Evolutionary conservation across 2,113 vertebrate genomes (phyloP).

Genomic region (Chionomys nivalis): DNA sequence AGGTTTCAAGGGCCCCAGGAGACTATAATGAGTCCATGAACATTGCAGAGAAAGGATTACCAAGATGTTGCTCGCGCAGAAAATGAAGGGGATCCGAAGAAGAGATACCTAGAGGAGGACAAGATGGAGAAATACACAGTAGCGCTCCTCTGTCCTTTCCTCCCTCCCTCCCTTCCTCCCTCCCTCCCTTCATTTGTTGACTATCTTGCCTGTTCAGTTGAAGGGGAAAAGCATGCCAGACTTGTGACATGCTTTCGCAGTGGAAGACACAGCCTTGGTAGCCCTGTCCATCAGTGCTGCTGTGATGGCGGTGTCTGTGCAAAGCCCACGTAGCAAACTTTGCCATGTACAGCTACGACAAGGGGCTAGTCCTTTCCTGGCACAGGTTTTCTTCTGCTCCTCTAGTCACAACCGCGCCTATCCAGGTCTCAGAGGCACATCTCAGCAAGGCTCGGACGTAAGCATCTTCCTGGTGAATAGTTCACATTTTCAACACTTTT

Average conservation of each 20-base stretch:
- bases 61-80: neutral
- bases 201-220: constrained; percentile 12
- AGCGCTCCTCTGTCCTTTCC: neutral
- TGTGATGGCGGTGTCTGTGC: neutral
- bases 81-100: neutral
- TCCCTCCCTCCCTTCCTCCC: no score
- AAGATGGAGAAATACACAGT: neutral
- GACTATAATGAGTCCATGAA: neutral
- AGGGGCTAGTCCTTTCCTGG: neutral
- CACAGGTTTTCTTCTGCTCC: neutral
- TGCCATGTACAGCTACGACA: neutral
- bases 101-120: neutral
- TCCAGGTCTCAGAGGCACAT: neutral
- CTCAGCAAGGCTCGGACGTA: neutral
- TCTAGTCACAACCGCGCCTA: neutral
- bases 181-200: neutral
- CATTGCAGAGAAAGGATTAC: neutral
- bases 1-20: neutral
- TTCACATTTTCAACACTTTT: neutral
- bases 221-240: neutral
- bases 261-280: neutral
- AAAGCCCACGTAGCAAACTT: constrained; percentile 3
- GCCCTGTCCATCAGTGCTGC: neutral
- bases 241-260: neutral
- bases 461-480: neutral